Conservation (phyloP, 2,113 vertebrate species). For the Ptychochromis oligacanthus region DNA sequence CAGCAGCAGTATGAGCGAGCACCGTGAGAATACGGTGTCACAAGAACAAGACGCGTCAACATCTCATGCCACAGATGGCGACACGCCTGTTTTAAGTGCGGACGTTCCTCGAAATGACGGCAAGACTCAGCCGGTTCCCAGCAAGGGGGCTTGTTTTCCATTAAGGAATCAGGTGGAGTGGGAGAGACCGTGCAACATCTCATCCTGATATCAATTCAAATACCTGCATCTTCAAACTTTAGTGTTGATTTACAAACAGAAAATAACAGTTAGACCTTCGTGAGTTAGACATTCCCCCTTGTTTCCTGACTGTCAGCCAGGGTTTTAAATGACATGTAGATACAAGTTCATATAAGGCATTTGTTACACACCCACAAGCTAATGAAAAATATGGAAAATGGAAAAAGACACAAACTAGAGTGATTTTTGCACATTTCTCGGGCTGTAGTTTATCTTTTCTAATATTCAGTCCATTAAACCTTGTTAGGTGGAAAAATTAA, state of each 20-base stretch:
- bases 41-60: not conserved
- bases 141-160: conserved; percentile 17
- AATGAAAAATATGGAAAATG: not conserved
- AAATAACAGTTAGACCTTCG: not conserved
- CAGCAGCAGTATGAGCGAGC: not conserved
- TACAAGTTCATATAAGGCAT: not conserved
- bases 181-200: conserved; percentile 63
- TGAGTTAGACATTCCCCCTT: not conserved
- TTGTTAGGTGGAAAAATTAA: conserved; percentile 16
- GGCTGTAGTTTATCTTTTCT: not conserved
- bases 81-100: not conserved
- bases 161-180: conserved; percentile 74
- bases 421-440: conserved; percentile 34
- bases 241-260: not conserved
- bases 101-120: not conserved
- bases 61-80: not conserved
- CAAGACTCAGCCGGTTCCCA: not conserved
- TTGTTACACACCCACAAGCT: not conserved
- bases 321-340: not conserved
- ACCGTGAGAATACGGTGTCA: not conserved
- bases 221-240: not conserved
- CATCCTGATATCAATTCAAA: conserved; percentile 57
- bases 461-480: conserved; percentile 7
- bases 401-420: not conserved
- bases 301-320: not conserved